Evolutionary conservation across 2,888 invertebrate species (phyloP).

Genomic region (Ormyrus labotus): DNA sequence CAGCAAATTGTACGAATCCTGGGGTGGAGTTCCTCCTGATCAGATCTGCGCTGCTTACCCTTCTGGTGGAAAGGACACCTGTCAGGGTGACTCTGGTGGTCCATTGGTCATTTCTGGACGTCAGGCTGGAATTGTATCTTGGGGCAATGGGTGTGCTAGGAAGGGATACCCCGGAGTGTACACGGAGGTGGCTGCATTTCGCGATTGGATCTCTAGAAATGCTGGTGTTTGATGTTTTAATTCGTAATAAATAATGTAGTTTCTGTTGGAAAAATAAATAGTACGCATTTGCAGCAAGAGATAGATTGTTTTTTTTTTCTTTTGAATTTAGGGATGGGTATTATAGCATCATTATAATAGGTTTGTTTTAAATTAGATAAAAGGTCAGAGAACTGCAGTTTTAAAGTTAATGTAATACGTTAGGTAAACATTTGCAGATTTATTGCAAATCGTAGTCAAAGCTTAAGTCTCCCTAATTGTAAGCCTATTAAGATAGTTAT

Average conservation of each 20-base stretch:
- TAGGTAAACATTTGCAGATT: too few species aligned
- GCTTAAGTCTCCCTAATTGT: too few species aligned
- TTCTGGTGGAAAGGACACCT: conserved; percentile 77
- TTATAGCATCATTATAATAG: neutral
- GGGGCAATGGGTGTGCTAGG: conserved; percentile 79
- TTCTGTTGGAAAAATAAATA: neutral
- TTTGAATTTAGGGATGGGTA: neutral
- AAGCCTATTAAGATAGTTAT: too few species aligned
- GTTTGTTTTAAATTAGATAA: neutral
- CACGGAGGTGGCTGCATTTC: conserved; percentile 77
- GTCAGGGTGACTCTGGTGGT: conserved; percentile 78
- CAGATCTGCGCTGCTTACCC: conserved; percentile 79
- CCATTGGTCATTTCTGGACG: conserved; percentile 75
- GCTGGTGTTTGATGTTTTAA: conserved; percentile 39
- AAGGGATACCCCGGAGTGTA: conserved; percentile 74
- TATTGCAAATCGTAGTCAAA: too few species aligned
- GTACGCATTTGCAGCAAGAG: neutral
- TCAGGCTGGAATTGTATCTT: conserved; percentile 77
- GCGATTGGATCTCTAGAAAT: conserved; percentile 62
- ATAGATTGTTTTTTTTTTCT: neutral
- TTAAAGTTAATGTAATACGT: too few species aligned
- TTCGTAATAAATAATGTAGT: neutral
- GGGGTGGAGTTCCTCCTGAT: conserved; percentile 66
- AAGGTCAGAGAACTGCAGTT: too few species aligned
- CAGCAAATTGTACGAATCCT: conserved; percentile 74